These are phyloP conservation scores for Branchinecta lindahli DNA, from an alignment of 1,140 invertebrate species.

Conservation along the genomic window DNA sequence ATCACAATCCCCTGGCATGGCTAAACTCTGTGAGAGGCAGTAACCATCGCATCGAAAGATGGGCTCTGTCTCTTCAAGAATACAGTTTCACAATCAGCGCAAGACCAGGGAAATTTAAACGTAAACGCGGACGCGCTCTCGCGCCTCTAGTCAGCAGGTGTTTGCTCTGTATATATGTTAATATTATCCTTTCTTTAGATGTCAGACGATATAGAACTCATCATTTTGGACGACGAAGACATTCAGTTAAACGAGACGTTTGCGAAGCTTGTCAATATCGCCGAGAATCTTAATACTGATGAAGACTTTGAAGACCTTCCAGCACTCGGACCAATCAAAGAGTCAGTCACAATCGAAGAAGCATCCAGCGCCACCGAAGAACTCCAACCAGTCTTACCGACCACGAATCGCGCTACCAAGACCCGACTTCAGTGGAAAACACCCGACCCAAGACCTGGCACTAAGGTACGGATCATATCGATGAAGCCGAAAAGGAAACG, in stretches of 20 bases:
- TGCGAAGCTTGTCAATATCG: not conserved
- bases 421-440: not conserved
- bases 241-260: constrained; percentile 7
- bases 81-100: not conserved
- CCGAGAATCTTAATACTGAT: constrained; percentile 12
- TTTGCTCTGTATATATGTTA: constrained; percentile 10
- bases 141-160: not conserved
- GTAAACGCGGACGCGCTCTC: not conserved
- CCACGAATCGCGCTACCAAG: not conserved
- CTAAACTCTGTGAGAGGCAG: constrained; percentile 8
- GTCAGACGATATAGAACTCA: not conserved
- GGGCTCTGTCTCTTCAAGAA: constrained; percentile 5
- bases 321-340: not conserved
- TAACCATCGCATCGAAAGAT: not conserved
- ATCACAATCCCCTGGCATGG: constrained; percentile 13
- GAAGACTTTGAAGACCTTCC: constrained; percentile 10
- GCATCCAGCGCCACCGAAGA: not conserved
- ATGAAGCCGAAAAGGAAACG: not conserved
- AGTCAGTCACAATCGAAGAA: not conserved
- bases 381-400: not conserved
- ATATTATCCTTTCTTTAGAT: constrained; percentile 7
- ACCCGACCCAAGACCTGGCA: not conserved
- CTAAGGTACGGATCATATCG: constrained; percentile 7
- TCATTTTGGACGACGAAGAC: constrained; percentile 5
- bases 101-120: constrained; percentile 1